These are phyloP conservation scores for Heliothis peltigera DNA, from an alignment of 2,888 invertebrate species.

Conservation along the genomic window DNA sequence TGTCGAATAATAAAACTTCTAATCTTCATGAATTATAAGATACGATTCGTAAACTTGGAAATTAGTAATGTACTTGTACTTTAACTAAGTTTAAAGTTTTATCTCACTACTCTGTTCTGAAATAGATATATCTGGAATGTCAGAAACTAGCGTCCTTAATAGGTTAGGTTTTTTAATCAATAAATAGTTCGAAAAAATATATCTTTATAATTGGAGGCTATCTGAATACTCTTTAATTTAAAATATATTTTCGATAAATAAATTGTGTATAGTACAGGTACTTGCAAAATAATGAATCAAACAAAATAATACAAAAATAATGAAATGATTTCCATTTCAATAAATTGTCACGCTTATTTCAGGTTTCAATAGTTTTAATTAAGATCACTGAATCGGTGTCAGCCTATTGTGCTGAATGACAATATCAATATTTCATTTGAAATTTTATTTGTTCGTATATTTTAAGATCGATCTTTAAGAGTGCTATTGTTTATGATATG, in stretches of 20 bases:
- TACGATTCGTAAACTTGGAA: constrained; percentile 1
- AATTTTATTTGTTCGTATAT: background rate
- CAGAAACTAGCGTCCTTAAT: background rate
- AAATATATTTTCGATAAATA: background rate
- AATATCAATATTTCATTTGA: background rate
- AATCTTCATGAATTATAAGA: constrained; percentile 32
- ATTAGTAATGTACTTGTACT: background rate
- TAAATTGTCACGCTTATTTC: constrained; percentile 1
- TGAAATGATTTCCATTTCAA: background rate
- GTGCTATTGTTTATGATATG: background rate
- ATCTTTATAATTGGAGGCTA: too few species aligned
- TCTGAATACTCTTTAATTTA: too few species aligned
- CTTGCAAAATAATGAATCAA: background rate
- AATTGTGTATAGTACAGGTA: background rate
- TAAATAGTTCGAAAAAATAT: too few species aligned
- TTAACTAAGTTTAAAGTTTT: background rate
- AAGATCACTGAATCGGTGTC: constrained; percentile 1
- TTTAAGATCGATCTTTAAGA: background rate
- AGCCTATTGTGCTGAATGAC: background rate
- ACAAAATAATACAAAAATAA: background rate
- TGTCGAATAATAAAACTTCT: constrained; percentile 37
- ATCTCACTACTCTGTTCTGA: background rate
- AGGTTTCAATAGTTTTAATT: background rate
- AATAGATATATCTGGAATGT: background rate
- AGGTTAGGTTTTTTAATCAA: too few species aligned